Evolutionary conservation across 2,797 vertebrate species (phyloP).

Genomic region (Tinamus major): DNA sequence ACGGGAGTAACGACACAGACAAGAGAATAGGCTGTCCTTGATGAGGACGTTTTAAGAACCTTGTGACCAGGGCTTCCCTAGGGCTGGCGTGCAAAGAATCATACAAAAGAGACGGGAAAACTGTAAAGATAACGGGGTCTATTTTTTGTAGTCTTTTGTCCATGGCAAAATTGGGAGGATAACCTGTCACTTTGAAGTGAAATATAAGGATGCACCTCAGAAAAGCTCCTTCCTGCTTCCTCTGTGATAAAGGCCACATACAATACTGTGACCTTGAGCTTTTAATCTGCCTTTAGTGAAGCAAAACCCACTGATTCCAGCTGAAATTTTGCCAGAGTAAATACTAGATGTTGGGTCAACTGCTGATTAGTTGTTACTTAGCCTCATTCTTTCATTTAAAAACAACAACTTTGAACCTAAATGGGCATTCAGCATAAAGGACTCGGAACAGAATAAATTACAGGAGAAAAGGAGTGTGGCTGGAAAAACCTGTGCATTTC

Average conservation of each 20-base stretch:
- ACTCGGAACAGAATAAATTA: slow-evolving; percentile 7
- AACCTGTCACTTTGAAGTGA: background rate
- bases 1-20: background rate
- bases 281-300: background rate
- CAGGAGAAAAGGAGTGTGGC: background rate
- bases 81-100: background rate
- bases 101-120: background rate
- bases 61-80: background rate
- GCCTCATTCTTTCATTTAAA: background rate
- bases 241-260: background rate
- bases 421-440: background rate
- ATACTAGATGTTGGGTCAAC: background rate
- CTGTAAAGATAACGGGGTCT: background rate
- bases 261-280: background rate
- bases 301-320: background rate
- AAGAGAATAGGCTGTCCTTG: background rate
- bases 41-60: background rate
- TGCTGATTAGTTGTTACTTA: background rate
- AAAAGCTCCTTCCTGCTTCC: background rate
- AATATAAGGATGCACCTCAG: background rate
- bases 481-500: background rate
- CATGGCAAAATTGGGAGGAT: background rate
- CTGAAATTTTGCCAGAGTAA: background rate
- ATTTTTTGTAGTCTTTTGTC: background rate
- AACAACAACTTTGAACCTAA: background rate